These are phyloP conservation scores for Coleophora flavipennella DNA, from an alignment of 2,888 invertebrate genomes.

Conservation along the genomic window DNA sequence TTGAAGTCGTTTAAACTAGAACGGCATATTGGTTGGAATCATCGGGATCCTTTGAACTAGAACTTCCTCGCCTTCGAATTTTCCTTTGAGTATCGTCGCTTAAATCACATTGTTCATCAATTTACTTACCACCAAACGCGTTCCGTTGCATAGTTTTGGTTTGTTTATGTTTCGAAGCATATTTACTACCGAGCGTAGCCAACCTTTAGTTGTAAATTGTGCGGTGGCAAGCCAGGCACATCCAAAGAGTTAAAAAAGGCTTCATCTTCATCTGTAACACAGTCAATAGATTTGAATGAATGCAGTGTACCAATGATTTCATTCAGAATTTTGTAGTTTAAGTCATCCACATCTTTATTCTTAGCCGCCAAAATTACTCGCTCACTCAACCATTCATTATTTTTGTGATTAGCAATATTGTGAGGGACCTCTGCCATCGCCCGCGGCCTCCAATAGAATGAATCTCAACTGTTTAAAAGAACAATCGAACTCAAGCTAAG, in stretches of 20 bases:
- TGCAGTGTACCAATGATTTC: slow-evolving; percentile 18
- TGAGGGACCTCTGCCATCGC: too few species aligned
- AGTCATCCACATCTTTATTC: slow-evolving; percentile 31
- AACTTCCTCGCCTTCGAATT: slow-evolving; percentile 14
- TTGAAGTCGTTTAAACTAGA: slow-evolving; percentile 14
- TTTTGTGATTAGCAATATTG: slow-evolving; percentile 18
- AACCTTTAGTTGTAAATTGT: slow-evolving; percentile 25
- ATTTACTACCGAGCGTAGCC: slow-evolving; percentile 24
- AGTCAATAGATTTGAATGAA: slow-evolving; percentile 20
- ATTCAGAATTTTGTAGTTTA: slow-evolving; percentile 27
- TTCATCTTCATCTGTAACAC: slow-evolving; percentile 20
- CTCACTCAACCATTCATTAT: slow-evolving; percentile 22
- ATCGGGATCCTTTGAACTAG: slow-evolving; percentile 16
- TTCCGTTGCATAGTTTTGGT: slow-evolving; percentile 19
- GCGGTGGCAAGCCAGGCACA: slow-evolving; percentile 20
- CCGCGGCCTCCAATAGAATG: too few species aligned
- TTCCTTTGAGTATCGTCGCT: slow-evolving; percentile 12
- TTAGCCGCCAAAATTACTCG: slow-evolving; percentile 30
- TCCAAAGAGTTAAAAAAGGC: slow-evolving; percentile 29
- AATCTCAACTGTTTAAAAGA: too few species aligned
- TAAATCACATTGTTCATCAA: slow-evolving; percentile 18
- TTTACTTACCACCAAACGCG: slow-evolving; percentile 17
- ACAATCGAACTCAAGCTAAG: too few species aligned
- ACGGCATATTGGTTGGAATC: slow-evolving; percentile 15
- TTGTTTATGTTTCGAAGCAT: slow-evolving; percentile 23